Percentiles rank a stretch among this genome's conserved stretches.
Conservation (phyloP, 1,140 invertebrate species). For the Nasonia vitripennis region DNA sequence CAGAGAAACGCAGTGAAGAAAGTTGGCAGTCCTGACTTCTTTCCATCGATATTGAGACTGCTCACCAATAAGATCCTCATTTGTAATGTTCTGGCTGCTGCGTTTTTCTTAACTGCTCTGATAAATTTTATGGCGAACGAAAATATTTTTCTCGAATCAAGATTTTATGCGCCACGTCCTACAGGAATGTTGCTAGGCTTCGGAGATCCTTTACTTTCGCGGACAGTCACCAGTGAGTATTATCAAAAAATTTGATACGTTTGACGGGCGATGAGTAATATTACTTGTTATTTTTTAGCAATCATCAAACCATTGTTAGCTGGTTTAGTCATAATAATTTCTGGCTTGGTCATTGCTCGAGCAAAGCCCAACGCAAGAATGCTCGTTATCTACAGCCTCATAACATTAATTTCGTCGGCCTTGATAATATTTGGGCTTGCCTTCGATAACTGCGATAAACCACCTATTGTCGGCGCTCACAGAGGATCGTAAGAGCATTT, state of each 20-base stretch:
- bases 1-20: constrained; percentile 54
- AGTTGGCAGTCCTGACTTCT: constrained; percentile 71
- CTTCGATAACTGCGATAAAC: constrained; percentile 78
- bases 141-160: constrained; percentile 77
- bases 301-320: constrained; percentile 79
- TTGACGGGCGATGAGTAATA: not conserved
- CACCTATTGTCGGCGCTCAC: constrained; percentile 68
- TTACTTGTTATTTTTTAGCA: constrained; percentile 56
- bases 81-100: constrained; percentile 76
- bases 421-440: constrained; percentile 76
- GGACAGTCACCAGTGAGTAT: constrained; percentile 72
- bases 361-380: constrained; percentile 75
- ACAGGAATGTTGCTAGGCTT: constrained; percentile 74
- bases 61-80: constrained; percentile 79
- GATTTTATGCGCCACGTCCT: constrained; percentile 77
- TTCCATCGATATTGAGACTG: constrained; percentile 76
- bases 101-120: constrained; percentile 77
- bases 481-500: constrained; percentile 62
- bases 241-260: constrained; percentile 5
- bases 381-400: constrained; percentile 78
- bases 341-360: constrained; percentile 80
- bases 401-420: constrained; percentile 72
- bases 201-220: constrained; percentile 75
- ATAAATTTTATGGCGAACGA: constrained; percentile 77
- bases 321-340: constrained; percentile 77